A percentile compares a stretch with the other conserved stretches of the same genome.
Conservation (phyloP, 1,140 invertebrate genomes). For the Aphelenchoides besseyi region DNA sequence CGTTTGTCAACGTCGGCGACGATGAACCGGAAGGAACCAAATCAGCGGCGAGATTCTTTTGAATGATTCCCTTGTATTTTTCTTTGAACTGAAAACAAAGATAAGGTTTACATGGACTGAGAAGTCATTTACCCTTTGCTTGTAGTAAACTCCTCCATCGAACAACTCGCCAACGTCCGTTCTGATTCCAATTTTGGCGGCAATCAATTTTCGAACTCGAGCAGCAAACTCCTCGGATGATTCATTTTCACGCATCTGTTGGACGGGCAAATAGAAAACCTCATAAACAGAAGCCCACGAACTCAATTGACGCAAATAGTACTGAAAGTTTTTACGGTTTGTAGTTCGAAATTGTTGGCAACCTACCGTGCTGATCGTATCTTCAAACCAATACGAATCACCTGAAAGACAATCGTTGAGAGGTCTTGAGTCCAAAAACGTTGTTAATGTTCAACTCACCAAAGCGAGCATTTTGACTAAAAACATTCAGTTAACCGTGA, state of each 20-base stretch:
- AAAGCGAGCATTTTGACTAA: constrained; percentile 45
- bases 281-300: constrained; percentile 54
- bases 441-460: constrained; percentile 47
- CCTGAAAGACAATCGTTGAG: neutral
- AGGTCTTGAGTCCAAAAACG: neutral
- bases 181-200: constrained; percentile 22
- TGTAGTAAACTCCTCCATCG: constrained; percentile 40
- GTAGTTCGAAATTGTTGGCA: too few species aligned
- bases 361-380: constrained; percentile 36
- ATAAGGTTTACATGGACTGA: too few species aligned
- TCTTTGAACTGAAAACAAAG: too few species aligned
- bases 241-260: constrained; percentile 27
- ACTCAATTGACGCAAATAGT: constrained; percentile 42
- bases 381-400: constrained; percentile 24
- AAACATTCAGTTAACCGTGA: constrained; percentile 36
- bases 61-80: neutral
- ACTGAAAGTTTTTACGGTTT: too few species aligned
- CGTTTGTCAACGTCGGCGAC: too few species aligned
- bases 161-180: constrained; percentile 14
- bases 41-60: too few species aligned
- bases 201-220: constrained; percentile 40
- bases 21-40: too few species aligned
- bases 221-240: constrained; percentile 41
- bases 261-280: constrained; percentile 41
- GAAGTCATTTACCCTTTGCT: too few species aligned